Evolutionary conservation across 1,140 invertebrate species (phyloP), one percentile per base, ranked within the genome.

Genomic region (Monochamus saltuarius): DNA sequence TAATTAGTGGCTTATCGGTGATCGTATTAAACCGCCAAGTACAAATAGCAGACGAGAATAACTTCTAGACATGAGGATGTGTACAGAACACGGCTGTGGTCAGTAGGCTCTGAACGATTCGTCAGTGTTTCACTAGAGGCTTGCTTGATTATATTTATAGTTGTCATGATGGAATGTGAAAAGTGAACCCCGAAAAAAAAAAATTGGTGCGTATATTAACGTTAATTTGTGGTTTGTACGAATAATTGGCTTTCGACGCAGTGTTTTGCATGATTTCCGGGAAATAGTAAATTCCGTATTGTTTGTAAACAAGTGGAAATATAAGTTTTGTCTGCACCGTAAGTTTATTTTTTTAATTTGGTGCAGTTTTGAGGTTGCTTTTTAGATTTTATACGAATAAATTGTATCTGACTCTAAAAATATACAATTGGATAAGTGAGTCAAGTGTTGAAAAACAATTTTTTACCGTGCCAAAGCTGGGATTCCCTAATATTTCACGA

Each of bases 141-240:
- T 61, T 55, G 16, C 56, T 60, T 57, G 56, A 55, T 55, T 61
- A 62, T 67, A 62, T 65, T 68, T 68, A 60, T 65, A 65, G 64
- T 40, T 54, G 55, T 56, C 61, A 58, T 38, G 55, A 57, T 58
- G 50, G 47, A 46, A 64, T 49, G 56, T 43, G 49, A 40, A 56
- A 53, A 55, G 61, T 57, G 53, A 36, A 46, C 39, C 34, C 38
- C 22, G 42, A 35, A 10, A 47, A 52, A 35, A 54, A 64, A 55
- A 9, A n/a, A 19, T 59, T 65, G 65, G 62, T 65, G 53, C 56
- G 62, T 62, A 61, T 38, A 37, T 59, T 43, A 43, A 54, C 16
- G 22, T 54, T 54, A 52, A 36, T 29, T 16, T 42, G 54, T 47
- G 45, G 11, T n/a, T 38, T 39, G 50, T 9, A 11, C 10, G 11